Base-by-base conservation (phyloP, 1,140 invertebrate species). In the Mesaphorura yosii region DNA sequence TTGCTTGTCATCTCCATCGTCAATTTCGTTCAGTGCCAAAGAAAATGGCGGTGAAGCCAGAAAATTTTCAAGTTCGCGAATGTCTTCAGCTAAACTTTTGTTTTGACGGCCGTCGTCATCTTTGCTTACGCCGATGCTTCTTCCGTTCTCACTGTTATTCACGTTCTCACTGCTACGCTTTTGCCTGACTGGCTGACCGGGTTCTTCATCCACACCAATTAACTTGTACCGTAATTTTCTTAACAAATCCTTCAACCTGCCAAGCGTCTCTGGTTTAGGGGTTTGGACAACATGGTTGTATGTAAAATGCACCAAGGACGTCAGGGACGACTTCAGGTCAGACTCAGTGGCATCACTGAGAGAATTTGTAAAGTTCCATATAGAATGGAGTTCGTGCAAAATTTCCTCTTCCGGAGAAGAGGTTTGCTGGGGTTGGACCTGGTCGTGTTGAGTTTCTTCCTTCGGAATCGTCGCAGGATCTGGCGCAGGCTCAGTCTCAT, bases 231-330 rank as follows among this genome's bases (percentile, higher is more conserved):
- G 40, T 22, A 62, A 29, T 29, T 54, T 44, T 42, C 50, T 19
- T 23, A 63, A 46, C 12, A 63, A 45, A 51, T 57, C 50, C 42
- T 58, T 58, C 2, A 63, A 45, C 10, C 50, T 48, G 46, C 52
- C 27, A 5, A 63, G 47, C 12, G 48, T 58, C 22, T 57, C 57
- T 27, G 59, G 55, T 28, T 57, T 47, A 34, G 57, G 55, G 20
- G 26, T 47, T 27, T 55, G 40, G n/a, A n/a, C n/a, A 14, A 63
- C 20, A 10, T 58, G 22, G 7, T 55, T 55, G 39, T 63, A 63
- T 14, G 61, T 53, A 37, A 63, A 51, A 39, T 58, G 57, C 28
- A 63, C 53, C 7, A 63, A 38, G 6, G 54, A 49, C n/a, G 42
- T 57, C n/a, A 63, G 34, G 5, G 60, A 57, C 15, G 37, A 44